Percentiles rank a stretch among this genome's conserved stretches.
phyloP scores from a whole-genome alignment of 2,113 vertebrate species.

The Eublepharis macularius region DNA sequence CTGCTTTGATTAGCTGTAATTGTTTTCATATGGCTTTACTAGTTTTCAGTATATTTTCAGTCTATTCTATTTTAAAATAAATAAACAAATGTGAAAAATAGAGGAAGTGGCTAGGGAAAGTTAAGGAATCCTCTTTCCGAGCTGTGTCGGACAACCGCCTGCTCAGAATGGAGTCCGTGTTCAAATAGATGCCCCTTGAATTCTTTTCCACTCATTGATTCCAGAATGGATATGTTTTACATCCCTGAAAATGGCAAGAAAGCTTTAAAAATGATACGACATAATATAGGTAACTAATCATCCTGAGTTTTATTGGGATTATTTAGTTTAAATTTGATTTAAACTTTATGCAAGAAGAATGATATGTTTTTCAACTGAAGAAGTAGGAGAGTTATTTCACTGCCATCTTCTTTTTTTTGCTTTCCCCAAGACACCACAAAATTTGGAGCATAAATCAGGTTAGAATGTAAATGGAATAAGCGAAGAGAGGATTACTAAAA shows the following conservation, averaged over 20 bases:
- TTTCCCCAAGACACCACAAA: constrained; percentile 9
- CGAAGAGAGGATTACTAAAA: constrained; percentile 29
- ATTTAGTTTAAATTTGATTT: constrained; percentile 21
- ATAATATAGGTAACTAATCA: neutral
- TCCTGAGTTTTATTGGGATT: constrained; percentile 9
- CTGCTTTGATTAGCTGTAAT: too few species aligned
- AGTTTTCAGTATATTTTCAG: too few species aligned
- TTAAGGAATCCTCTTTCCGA: neutral
- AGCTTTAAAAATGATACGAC: neutral
- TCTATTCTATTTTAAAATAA: too few species aligned
- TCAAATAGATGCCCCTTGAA: neutral
- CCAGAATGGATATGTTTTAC: neutral
- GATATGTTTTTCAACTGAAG: constrained; percentile 3
- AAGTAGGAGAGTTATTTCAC: neutral
- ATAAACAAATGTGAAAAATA: too few species aligned
- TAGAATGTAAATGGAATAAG: constrained; percentile 6
- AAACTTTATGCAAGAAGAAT: constrained; percentile 3
- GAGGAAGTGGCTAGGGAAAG: neutral
- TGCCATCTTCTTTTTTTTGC: neutral
- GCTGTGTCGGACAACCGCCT: neutral
- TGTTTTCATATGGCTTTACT: too few species aligned
- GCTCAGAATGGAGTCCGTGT: neutral
- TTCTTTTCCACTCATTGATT: neutral
- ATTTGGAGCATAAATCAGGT: constrained; percentile 25
- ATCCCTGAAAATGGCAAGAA: neutral